A percentile compares a stretch with the other conserved stretches of the same genome.
Conservation (phyloP, 2,888 invertebrate species). For the Standfussiana lucernea region DNA sequence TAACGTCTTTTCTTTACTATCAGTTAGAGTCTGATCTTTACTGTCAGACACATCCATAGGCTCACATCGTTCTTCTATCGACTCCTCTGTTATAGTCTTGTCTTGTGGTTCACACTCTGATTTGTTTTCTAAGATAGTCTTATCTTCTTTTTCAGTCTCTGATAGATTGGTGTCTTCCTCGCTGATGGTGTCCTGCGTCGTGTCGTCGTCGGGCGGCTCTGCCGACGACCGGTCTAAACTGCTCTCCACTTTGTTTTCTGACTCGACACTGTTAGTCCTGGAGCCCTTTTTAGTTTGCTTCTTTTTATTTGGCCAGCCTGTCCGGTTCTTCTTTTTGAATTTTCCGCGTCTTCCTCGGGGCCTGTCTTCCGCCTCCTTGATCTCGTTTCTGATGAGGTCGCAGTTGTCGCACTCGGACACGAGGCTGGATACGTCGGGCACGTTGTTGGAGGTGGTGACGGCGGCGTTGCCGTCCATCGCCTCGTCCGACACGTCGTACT, state of each 20-base stretch:
- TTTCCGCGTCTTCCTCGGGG: conserved; percentile 85
- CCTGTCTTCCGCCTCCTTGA: conserved; percentile 75
- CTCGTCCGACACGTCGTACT: conserved; percentile 88
- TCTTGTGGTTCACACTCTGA: conserved; percentile 70
- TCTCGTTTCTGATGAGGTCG: conserved; percentile 84
- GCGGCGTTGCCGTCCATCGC: conserved; percentile 81
- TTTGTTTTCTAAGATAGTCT: conserved; percentile 66
- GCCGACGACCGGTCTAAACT: conserved; percentile 82
- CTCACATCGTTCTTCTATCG: conserved; percentile 53
- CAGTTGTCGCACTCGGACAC: conserved; percentile 86
- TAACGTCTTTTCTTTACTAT: conserved; percentile 70
- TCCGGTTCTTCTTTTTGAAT: conserved; percentile 94
- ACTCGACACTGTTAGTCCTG: conserved; percentile 78
- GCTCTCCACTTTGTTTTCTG: conserved; percentile 77
- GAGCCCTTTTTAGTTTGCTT: conserved; percentile 82
- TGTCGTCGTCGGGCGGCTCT: conserved; percentile 81
- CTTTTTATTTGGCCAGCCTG: conserved; percentile 94
- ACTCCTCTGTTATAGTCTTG: conserved; percentile 56
- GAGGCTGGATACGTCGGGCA: conserved; percentile 87
- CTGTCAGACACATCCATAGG: conserved; percentile 63
- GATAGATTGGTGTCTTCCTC: conserved; percentile 79
- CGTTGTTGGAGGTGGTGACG: conserved; percentile 78
- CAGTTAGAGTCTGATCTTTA: conserved; percentile 69
- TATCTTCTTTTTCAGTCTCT: conserved; percentile 74
- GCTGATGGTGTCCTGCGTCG: conserved; percentile 79